phyloP scores from a whole-genome alignment of 2,113 vertebrate species.

The Montifringilla adamsi region DNA sequence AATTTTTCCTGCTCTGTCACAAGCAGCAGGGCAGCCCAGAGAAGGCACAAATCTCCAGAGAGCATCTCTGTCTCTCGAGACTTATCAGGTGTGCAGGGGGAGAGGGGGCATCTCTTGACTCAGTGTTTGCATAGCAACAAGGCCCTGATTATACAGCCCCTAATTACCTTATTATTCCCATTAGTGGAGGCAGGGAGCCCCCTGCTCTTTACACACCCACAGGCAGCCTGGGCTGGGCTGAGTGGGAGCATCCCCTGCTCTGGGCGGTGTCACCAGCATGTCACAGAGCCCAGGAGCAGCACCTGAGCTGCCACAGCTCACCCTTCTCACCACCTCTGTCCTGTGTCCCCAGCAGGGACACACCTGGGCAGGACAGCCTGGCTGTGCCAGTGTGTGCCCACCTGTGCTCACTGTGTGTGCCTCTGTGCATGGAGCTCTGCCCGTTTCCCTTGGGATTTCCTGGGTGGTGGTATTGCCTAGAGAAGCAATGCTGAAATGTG shows the following conservation, averaged over 20 bases:
- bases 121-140: conserved; percentile 11
- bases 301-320: not conserved
- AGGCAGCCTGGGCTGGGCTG: not conserved
- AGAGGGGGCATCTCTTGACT: not conserved
- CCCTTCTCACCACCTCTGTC: not conserved
- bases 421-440: not conserved
- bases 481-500: not conserved
- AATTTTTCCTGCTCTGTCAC: not conserved
- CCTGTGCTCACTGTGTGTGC: accelerated
- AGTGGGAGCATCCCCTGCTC: not conserved
- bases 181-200: not conserved
- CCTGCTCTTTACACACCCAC: accelerated
- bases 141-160: not conserved
- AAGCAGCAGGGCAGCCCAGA: not conserved
- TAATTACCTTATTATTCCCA: conserved; percentile 38
- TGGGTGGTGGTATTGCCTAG: not conserved
- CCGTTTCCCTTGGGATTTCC: not conserved
- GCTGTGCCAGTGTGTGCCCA: not conserved
- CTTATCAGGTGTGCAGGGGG: not conserved
- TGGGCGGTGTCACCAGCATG: accelerated
- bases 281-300: not conserved
- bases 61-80: not conserved
- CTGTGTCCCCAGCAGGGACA: not conserved
- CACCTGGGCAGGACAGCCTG: accelerated
- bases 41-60: not conserved